Evolutionary conservation across 1,140 invertebrate species (phyloP), one percentile per base, ranked within the genome.

Genomic region (Medauroidea extradentata): DNA sequence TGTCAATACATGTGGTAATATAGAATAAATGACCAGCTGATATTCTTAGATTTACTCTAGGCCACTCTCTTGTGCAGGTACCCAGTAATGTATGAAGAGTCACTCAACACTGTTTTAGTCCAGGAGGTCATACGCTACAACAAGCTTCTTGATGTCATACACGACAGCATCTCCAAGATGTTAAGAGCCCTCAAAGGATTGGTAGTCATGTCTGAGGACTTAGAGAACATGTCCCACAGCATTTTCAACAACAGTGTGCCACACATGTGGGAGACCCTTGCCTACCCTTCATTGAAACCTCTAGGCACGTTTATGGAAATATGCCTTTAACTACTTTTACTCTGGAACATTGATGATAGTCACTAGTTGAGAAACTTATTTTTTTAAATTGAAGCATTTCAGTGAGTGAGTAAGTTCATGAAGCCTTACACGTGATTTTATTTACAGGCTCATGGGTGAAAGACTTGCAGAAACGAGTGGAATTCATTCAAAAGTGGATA

Each of bases 51-150:
- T n/a, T n/a, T n/a, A n/a, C n/a, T n/a, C n/a, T n/a, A n/a, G n/a
- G n/a, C n/a, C n/a, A n/a, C n/a, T n/a, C n/a, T n/a, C n/a, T n/a
- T n/a, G 29, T 11, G n/a, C 65, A 90, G 86, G 61, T 91, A 88
- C 70, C 90, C 90, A 0, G 86, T 90, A 1, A 77, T 79, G 0
- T 91, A 93, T 70, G 83, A 85, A 65, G 88, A 93, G 74, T 92
- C 89, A 0, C 80, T 93, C 69, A 93, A 93, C 70, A 91, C 88
- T 0, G 90, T 93, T 9, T 73, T 93, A 14, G 78, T 88, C 14
- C 90, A 93, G 75, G 91, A 93, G 76, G 85, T 88, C 41, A 83
- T 83, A 29, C 73, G 88, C 18, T 93, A 90, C 69, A 92, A 93
- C 66, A 81, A 71, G 38, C 75, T 93, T 2, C 67, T 91, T 3